Percentiles rank a stretch among this genome's conserved stretches.
Evolutionary conservation across 2,113 vertebrate genomes (phyloP).

Genomic region (Collichthys lucidus): DNA sequence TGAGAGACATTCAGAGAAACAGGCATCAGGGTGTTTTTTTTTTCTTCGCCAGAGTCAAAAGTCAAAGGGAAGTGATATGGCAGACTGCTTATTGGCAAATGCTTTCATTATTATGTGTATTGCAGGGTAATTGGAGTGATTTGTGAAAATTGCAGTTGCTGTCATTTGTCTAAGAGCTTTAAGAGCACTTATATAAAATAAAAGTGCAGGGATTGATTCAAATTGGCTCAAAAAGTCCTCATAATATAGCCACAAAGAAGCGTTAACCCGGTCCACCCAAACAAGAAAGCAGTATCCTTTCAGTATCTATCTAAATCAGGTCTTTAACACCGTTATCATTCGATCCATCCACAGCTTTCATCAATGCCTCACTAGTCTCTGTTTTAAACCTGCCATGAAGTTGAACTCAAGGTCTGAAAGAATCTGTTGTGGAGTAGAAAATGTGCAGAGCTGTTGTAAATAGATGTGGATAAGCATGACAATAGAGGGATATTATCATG

Average conservation of each 20-base stretch:
- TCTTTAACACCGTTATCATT: not conserved
- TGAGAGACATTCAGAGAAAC: not conserved
- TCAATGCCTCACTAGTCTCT: not conserved
- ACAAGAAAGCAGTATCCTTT: not conserved
- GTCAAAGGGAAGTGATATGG: constrained; percentile 10
- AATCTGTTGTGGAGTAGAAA: not conserved
- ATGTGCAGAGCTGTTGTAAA: not conserved
- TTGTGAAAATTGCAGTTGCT: constrained; percentile 45
- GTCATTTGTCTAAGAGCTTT: constrained; percentile 37
- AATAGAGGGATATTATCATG: constrained; percentile 33
- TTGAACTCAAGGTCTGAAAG: not conserved
- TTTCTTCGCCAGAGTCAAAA: constrained; percentile 1
- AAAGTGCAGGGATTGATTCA: constrained; percentile 20
- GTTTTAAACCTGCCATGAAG: not conserved
- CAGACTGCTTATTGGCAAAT: constrained; percentile 32
- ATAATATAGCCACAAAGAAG: not conserved
- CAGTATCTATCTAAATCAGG: not conserved
- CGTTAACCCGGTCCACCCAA: not conserved
- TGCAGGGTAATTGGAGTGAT: constrained; percentile 40
- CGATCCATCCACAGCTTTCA: not conserved
- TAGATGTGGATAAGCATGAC: not conserved
- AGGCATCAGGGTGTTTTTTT: no score
- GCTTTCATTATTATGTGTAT: constrained; percentile 23
- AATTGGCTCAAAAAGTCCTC: constrained; percentile 25
- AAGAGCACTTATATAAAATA: constrained; percentile 26